These are phyloP conservation scores for Girardinichthys multiradiatus DNA, from an alignment of 2,113 vertebrate genomes.

Conservation along the genomic window DNA sequence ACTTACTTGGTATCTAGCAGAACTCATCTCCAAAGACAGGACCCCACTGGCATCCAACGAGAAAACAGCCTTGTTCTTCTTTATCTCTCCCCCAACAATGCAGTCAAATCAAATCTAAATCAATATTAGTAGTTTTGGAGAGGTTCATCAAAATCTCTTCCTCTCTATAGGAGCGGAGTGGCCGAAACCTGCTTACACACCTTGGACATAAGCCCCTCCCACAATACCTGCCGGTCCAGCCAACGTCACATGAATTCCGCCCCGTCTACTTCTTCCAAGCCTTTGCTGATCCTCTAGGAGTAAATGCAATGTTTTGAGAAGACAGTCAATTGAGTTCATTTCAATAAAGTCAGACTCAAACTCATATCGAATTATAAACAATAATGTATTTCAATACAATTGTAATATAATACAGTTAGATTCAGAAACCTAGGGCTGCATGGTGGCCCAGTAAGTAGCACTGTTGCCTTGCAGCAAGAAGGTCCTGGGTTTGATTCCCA, in stretches of 20 bases:
- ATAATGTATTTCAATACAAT: not conserved
- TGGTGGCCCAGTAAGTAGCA: too few species aligned
- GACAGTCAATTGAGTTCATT: too few species aligned
- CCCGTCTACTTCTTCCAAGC: too few species aligned
- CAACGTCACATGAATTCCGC: not conserved
- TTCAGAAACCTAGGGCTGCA: not conserved
- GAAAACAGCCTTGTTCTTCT: not conserved
- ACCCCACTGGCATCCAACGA: not conserved
- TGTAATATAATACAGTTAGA: not conserved
- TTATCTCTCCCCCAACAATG: not conserved
- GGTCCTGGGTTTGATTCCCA: too few species aligned
- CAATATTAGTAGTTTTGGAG: too few species aligned
- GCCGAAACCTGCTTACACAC: conserved; percentile 46
- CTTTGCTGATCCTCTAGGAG: too few species aligned
- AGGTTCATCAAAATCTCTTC: not conserved
- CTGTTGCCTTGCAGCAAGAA: too few species aligned
- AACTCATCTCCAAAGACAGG: conserved; percentile 45
- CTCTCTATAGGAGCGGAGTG: not conserved
- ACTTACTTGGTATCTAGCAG: conserved; percentile 69
- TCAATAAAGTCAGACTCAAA: too few species aligned
- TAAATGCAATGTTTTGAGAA: too few species aligned
- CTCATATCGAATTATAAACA: too few species aligned
- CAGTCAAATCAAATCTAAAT: not conserved
- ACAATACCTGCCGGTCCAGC: conserved; percentile 23
- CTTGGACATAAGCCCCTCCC: conserved; percentile 44